Conservation (phyloP, 2,888 invertebrate genomes). For the Phalera bucephala region DNA sequence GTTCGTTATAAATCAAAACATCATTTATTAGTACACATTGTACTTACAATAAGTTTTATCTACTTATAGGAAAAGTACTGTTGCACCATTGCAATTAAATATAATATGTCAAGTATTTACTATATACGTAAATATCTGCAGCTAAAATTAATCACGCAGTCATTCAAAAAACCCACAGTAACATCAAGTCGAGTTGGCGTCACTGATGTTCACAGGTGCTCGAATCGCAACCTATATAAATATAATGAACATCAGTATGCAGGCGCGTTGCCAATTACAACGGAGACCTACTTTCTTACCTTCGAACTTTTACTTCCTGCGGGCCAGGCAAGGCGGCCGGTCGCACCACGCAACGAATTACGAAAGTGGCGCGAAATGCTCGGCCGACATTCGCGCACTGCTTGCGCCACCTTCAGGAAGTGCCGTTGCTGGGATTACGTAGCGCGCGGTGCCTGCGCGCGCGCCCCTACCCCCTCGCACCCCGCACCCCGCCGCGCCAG, state of each 20-base stretch:
- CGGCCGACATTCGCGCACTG: constrained; percentile 79
- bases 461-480: constrained; percentile 19
- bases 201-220: too few relatives aligned
- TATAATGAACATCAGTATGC: constrained; percentile 74
- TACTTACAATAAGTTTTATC: too few relatives aligned
- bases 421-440: constrained; percentile 79
- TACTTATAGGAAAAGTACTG: too few relatives aligned
- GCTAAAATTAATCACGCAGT: too few relatives aligned
- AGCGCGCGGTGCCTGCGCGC: constrained; percentile 46
- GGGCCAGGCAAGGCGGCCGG: constrained; percentile 76
- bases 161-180: too few relatives aligned
- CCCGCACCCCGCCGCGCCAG: constrained; percentile 8
- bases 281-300: constrained; percentile 83
- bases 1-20: constrained; percentile 20
- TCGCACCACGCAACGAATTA: constrained; percentile 80
- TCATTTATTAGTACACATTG: too few relatives aligned
- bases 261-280: constrained; percentile 80
- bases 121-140: too few relatives aligned
- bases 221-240: constrained; percentile 59
- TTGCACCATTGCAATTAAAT: too few relatives aligned
- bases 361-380: constrained; percentile 83
- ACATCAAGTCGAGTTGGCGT: too few relatives aligned
- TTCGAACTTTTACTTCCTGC: constrained; percentile 84
- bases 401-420: constrained; percentile 83
- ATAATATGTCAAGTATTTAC: too few relatives aligned